Conservation (phyloP, 53 echinoderm and acorn worm genomes). For the Paelopatides confundens region DNA sequence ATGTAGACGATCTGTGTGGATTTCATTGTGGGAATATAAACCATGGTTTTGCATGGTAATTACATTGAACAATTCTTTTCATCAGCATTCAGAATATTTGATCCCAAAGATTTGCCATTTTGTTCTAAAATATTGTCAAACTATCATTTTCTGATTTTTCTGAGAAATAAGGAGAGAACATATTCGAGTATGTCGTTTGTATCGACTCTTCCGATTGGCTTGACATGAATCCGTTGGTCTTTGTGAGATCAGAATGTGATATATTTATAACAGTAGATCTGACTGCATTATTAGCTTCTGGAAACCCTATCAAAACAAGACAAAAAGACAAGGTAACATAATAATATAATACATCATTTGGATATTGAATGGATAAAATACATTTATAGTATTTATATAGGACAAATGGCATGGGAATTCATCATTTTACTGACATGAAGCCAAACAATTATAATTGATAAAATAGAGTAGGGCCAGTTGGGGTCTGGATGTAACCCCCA, state of each 20-base stretch:
- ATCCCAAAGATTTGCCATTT: background rate
- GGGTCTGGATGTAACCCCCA: too few relatives aligned
- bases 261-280: background rate
- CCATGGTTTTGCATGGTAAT: background rate
- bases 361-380: too few relatives aligned
- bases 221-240: constrained; percentile 39
- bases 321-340: background rate
- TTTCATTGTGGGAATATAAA: background rate
- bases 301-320: background rate
- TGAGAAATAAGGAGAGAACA: background rate
- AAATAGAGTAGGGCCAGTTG: too few relatives aligned
- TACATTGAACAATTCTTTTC: background rate
- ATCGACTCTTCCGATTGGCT: constrained; percentile 38
- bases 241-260: background rate
- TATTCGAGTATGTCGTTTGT: constrained; percentile 7
- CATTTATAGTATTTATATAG: too few relatives aligned
- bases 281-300: background rate
- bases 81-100: background rate
- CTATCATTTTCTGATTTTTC: background rate
- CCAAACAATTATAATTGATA: too few relatives aligned
- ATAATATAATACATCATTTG: too few relatives aligned
- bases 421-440: too few relatives aligned
- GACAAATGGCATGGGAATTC: too few relatives aligned
- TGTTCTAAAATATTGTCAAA: background rate
- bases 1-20: background rate